phyloP scores from a whole-genome alignment of 2,113 vertebrate species.

The Machaerirhynchus nigripectus region DNA sequence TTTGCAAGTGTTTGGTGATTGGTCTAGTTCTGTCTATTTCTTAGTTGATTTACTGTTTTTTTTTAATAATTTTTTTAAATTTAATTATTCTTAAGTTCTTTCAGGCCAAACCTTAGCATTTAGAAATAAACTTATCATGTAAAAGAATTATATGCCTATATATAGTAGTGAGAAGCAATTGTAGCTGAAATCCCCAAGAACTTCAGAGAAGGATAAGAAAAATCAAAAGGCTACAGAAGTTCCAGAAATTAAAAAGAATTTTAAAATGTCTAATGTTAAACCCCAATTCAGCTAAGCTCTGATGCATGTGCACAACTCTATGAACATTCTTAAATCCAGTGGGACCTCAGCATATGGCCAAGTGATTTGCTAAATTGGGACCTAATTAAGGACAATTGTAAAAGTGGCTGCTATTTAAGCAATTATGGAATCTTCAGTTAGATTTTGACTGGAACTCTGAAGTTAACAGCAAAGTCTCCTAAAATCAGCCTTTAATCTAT shows the following conservation, averaged over 20 bases:
- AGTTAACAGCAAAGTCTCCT: not conserved
- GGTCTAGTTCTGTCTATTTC: not conserved
- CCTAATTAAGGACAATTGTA: conserved; percentile 61
- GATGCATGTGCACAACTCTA: not conserved
- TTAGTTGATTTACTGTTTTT: not conserved
- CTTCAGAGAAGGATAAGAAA: not conserved
- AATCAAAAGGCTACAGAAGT: not conserved
- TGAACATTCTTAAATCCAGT: conserved; percentile 5
- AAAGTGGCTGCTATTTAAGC: conserved; percentile 49
- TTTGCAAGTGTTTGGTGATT: not conserved
- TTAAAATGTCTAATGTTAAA: not conserved
- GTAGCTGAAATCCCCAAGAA: not conserved
- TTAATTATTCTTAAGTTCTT: not conserved
- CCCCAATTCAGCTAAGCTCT: not conserved
- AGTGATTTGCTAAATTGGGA: conserved; percentile 61
- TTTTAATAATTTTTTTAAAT: not conserved
- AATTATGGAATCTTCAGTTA: conserved; percentile 9
- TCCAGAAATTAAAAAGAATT: not conserved
- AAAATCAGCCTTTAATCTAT: not conserved
- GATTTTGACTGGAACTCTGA: conserved; percentile 24
- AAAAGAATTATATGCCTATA: not conserved
- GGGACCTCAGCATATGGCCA: conserved; percentile 53
- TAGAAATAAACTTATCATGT: not conserved
- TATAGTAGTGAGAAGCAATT: not conserved
- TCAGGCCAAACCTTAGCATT: not conserved